Evolutionary conservation across 2,888 invertebrate species (phyloP).

Genomic region (Limnephilus marmoratus): DNA sequence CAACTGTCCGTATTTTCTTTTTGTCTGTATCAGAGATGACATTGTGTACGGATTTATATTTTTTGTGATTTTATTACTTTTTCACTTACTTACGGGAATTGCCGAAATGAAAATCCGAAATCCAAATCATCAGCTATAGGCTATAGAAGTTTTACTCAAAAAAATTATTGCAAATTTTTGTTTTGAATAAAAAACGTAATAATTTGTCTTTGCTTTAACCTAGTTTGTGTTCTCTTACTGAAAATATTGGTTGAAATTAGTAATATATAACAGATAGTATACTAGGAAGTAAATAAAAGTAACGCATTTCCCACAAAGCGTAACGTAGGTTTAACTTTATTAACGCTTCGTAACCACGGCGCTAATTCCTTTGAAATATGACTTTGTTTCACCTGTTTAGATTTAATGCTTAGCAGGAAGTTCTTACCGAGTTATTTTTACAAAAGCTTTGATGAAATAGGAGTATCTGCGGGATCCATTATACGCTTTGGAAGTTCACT

Average conservation of each 20-base stretch:
- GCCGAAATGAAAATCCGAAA: too few relatives aligned
- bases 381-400: conserved; percentile 9
- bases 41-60: too few relatives aligned
- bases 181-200: too few relatives aligned
- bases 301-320: neutral
- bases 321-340: neutral
- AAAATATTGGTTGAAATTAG: neutral
- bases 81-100: too few relatives aligned
- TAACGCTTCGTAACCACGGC: neutral
- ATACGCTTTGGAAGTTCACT: neutral
- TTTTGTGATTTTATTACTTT: too few relatives aligned
- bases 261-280: neutral
- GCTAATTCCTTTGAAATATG: conserved; percentile 25
- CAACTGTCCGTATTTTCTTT: too few relatives aligned
- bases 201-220: neutral
- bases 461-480: conserved; percentile 6
- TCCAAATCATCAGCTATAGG: too few relatives aligned
- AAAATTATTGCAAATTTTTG: too few relatives aligned
- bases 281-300: neutral
- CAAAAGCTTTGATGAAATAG: conserved; percentile 27
- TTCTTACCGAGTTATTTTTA: conserved; percentile 14
- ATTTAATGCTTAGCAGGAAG: neutral
- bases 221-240: neutral
- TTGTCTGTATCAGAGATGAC: too few relatives aligned
- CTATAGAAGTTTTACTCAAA: too few relatives aligned